A percentile compares a stretch with the other conserved stretches of the same genome.
These are phyloP conservation scores for Noctilio leporinus DNA, from an alignment of 2,113 vertebrate species.

Conservation along the genomic window DNA sequence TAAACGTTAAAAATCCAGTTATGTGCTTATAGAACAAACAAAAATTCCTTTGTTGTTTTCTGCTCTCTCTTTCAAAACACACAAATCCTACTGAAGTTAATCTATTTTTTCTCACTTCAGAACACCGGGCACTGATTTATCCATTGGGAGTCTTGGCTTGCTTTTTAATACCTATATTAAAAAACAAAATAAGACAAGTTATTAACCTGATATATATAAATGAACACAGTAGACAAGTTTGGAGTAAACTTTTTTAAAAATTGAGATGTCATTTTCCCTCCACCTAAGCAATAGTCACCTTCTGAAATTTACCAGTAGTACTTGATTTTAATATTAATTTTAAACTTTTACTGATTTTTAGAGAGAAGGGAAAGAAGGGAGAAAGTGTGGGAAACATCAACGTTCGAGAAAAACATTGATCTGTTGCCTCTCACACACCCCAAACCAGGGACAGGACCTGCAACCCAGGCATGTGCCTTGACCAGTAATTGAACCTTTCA, in stretches of 20 bases:
- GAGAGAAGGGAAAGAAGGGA: too few species aligned
- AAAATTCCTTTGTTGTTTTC: conserved; percentile 65
- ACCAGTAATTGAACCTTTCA: background rate
- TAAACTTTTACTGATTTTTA: background rate
- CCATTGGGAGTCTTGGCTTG: conserved; percentile 64
- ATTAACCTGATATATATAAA: background rate
- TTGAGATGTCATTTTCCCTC: background rate
- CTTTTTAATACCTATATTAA: conserved; percentile 80
- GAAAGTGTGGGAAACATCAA: too few species aligned
- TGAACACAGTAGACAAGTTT: conserved; percentile 1
- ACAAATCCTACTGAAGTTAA: conserved; percentile 79
- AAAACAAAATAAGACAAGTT: conserved; percentile 57
- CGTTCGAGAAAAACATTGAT: too few species aligned
- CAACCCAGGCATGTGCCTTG: background rate
- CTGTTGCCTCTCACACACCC: too few species aligned
- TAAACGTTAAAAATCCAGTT: conserved; percentile 77
- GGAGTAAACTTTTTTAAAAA: background rate
- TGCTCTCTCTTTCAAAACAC: conserved; percentile 74
- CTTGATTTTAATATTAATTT: background rate
- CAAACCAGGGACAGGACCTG: too few species aligned
- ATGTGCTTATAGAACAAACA: conserved; percentile 67
- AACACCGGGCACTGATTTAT: conserved; percentile 74
- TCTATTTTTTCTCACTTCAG: conserved; percentile 74
- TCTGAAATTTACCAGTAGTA: background rate
- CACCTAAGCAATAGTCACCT: background rate